A percentile compares a stretch with the other conserved stretches of the same genome.
Conservation (phyloP, 2,888 invertebrate species). For the Exephanes ischioxanthus region DNA sequence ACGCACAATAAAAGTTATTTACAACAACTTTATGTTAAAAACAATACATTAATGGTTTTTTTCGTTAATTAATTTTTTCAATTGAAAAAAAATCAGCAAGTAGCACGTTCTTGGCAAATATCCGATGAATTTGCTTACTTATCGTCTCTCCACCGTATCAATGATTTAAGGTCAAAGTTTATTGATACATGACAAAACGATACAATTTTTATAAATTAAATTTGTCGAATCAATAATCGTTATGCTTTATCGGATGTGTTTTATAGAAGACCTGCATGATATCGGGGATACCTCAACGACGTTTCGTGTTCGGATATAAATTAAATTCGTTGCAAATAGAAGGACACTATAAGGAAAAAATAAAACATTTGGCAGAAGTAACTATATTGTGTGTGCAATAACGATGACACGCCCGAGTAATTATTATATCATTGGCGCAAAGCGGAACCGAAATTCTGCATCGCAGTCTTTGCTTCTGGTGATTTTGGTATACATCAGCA, state of each 20-base stretch:
- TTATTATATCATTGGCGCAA: slow-evolving; percentile 4
- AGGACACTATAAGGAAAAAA: slow-evolving; percentile 68
- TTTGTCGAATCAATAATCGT: slow-evolving; percentile 43
- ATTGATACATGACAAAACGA: slow-evolving; percentile 8
- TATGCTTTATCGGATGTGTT: slow-evolving; percentile 68
- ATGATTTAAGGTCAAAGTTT: not conserved
- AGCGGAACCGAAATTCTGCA: not conserved
- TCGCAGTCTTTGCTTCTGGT: not conserved
- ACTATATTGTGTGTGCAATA: slow-evolving; percentile 36
- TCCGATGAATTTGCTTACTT: not conserved
- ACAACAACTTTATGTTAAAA: not conserved
- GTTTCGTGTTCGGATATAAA: slow-evolving; percentile 67
- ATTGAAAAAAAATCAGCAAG: not conserved
- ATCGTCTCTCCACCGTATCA: not conserved
- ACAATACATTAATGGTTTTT: not conserved
- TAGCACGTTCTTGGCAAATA: not conserved
- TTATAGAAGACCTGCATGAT: slow-evolving; percentile 67
- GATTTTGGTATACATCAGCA: slow-evolving; percentile 4
- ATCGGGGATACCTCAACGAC: slow-evolving; percentile 54
- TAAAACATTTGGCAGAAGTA: slow-evolving; percentile 63
- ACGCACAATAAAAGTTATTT: too few relatives aligned
- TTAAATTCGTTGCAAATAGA: slow-evolving; percentile 70
- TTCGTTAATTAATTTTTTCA: not conserved
- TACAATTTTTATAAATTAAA: slow-evolving; percentile 21
- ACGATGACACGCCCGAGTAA: slow-evolving; percentile 26